Evolutionary conservation across 2,113 vertebrate species (phyloP), one percentile per base, ranked within the genome.

Genomic region (Nesogale talazaci): DNA sequence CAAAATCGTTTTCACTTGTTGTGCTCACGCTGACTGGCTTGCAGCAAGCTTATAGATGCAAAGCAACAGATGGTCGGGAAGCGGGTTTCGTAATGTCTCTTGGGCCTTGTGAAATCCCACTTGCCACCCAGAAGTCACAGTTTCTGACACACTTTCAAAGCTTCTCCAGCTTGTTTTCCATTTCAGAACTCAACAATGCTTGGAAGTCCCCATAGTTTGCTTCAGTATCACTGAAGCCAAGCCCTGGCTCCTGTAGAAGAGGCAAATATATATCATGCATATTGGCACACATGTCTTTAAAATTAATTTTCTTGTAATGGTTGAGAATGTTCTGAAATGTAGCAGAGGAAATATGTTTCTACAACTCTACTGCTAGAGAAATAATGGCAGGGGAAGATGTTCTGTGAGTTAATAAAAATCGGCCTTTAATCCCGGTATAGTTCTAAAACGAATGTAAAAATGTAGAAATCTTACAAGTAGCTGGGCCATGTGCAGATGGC

Each of bases 1-100:
- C 94, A 96, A 94, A 94, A 92, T 95, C 89, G 93, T 95, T 96
- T 95, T 95, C 82, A 94, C 96, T 96, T 94, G 89, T 96, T 95
- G 93, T 94, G 79, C 57, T 84, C 74, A 83, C 93, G 92, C 94
- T 94, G 95, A 94, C 87, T 91, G 42, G n/a, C 59, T 92, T 96
- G 95, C 94, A 96, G 78, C 10, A 92, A 63, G 94, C 87, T 36
- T 94, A 65, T 56, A 95, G 87, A 96, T 95, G 81, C 75, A 95
- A 94, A 95, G 95, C 91, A 95, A 83, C 97, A 96, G 97, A 96
- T 96, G 97, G 92, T 23, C 63, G 69, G 77, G 22, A 90, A 83
- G 59, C 85, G 52, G 67, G 31, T 89, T 80, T 89, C 0, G 5
- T 89, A 94, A 69, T 20, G 22, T 78, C 92, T 87, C 96, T 36